These are phyloP conservation scores for Drosophila pegasa DNA, from an alignment of 2,888 invertebrate genomes.

Conservation along the genomic window DNA sequence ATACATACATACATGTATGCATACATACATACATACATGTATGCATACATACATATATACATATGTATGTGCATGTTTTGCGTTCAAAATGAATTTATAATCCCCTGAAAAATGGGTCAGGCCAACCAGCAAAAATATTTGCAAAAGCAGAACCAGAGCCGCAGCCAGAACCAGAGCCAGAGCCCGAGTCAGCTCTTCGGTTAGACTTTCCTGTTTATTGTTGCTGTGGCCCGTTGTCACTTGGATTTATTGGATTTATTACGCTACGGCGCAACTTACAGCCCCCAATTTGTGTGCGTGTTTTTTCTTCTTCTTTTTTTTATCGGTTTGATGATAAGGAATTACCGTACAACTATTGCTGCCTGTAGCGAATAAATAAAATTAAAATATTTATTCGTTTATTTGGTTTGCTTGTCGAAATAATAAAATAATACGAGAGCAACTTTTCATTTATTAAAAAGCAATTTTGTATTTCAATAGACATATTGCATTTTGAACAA, in stretches of 20 bases:
- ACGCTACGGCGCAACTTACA: slow-evolving; percentile 18
- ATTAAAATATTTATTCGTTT: slow-evolving; percentile 9
- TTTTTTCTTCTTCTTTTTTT: background rate
- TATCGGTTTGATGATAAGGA: slow-evolving; percentile 2
- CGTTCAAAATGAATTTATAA: slow-evolving; percentile 66
- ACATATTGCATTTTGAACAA: slow-evolving; percentile 17
- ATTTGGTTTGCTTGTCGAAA: slow-evolving; percentile 6
- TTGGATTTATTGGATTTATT: slow-evolving; percentile 55
- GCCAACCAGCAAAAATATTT: slow-evolving; percentile 51
- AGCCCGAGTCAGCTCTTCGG: slow-evolving; percentile 1
- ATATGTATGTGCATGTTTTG: slow-evolving; percentile 51
- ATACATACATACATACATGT: slow-evolving; percentile 10
- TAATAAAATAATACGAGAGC: slow-evolving; percentile 38
- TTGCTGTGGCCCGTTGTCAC: slow-evolving; percentile 35
- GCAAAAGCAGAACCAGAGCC: slow-evolving; percentile 25
- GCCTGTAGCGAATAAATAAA: slow-evolving; percentile 12
- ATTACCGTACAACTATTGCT: background rate
- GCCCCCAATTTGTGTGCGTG: slow-evolving; percentile 1
- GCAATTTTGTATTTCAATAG: slow-evolving; percentile 36
- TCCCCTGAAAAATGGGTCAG: slow-evolving; percentile 48
- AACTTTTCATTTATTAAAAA: slow-evolving; percentile 44
- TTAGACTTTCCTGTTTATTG: slow-evolving; percentile 15
- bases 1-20: slow-evolving; percentile 20
- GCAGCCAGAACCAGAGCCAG: background rate
- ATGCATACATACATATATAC: background rate